Evolutionary conservation across 1,140 invertebrate genomes (phyloP), one percentile per base, ranked within the genome.

Genomic region (Drosophila ogumai): DNA sequence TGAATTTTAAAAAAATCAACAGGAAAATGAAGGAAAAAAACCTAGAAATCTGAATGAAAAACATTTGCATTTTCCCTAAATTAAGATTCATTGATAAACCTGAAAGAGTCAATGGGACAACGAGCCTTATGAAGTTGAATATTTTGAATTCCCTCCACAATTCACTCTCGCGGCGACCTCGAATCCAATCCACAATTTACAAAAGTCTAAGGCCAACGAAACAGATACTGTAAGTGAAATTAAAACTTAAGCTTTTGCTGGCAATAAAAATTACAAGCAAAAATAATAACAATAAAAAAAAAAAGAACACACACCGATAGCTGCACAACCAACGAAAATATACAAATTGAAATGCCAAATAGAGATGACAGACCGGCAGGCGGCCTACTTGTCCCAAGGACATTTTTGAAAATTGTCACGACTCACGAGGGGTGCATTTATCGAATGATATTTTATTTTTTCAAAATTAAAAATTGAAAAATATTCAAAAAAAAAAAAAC

Each of bases 301-400:
- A 52, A 6, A 34, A 34, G 6, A 52, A 52, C 6, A 32, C 28
- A 17, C 47, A 12, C 6, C 6, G 13, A 47, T 13, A 9, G 44
- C 17, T 5, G 19, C 4, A 25, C 54, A 56, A 40, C 54, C 34
- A 6, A 56, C 19, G 22, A 56, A 56, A 56, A 40, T 25, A 15
- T 25, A 36, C 1, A 0, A 12, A 56, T 40, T 56, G 3, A 40
- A 56, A 38, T 40, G 13, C 8, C 13, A 56, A 40, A 56, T 22
- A 25, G 19, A 25, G 32, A 54, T 36, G 50, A 15, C 32, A 54
- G 32, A 19, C 12, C 50, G 17, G 32, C 17, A 5, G 25, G 12
- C 2, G 7, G 50, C 13, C 17, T 52, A 34, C 50, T 52, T 15
- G 31, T 44, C 9, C 10, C 9, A 28, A 47, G 1, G 9, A 25